Conservation (phyloP, 2,797 vertebrate species). For the Phalanger gymnotis region DNA sequence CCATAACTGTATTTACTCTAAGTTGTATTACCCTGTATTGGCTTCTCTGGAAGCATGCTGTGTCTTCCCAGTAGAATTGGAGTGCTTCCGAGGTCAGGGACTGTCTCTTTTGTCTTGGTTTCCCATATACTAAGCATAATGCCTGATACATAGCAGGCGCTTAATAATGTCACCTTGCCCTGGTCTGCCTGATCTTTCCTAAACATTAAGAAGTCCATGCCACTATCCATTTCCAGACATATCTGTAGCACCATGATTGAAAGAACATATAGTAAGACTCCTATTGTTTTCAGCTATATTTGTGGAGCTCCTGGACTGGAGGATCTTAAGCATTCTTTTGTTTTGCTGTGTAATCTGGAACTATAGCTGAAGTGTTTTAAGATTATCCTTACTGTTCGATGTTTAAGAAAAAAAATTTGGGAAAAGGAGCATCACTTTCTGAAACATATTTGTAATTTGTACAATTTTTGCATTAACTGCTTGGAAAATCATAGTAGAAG, state of each 20-base stretch:
- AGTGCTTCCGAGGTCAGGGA: conserved; percentile 6
- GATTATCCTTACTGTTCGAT: background rate
- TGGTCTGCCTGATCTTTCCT: too few species aligned
- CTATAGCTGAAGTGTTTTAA: background rate
- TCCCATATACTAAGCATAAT: background rate
- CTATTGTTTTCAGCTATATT: too few species aligned
- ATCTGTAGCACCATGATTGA: too few species aligned
- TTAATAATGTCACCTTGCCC: too few species aligned
- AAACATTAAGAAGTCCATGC: too few species aligned
- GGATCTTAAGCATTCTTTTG: background rate
- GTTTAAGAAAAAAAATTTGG: background rate
- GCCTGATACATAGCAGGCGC: background rate
- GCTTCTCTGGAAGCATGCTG: background rate
- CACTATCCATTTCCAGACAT: too few species aligned
- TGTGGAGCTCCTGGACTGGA: too few species aligned
- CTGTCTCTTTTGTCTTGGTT: conserved; percentile 15
- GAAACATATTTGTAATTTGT: too few species aligned
- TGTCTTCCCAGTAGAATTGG: background rate
- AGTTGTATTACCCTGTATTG: too few species aligned
- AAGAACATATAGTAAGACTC: too few species aligned
- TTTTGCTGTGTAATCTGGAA: background rate
- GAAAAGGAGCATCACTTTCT: background rate
- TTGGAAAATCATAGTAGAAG: background rate
- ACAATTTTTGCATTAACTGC: background rate
- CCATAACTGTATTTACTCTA: too few species aligned